Conservation (phyloP, 2,797 vertebrate genomes). For the Takifugu ocellatus region DNA sequence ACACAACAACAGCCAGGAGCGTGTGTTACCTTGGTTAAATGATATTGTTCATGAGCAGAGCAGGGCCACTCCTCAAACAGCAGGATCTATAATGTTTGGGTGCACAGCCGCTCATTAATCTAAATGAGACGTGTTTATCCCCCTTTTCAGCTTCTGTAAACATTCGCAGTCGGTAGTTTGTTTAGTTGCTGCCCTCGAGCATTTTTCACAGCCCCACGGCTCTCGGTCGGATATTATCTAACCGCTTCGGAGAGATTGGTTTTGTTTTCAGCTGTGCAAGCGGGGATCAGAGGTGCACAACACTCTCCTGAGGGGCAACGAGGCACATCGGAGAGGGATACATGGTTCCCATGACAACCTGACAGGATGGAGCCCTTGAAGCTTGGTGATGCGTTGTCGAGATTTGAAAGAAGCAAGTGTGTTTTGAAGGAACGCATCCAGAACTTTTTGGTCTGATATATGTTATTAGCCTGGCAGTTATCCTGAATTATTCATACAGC, state of each 20-base stretch:
- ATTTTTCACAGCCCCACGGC: background rate
- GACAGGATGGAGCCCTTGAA: conserved; percentile 86
- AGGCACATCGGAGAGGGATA: conserved; percentile 78
- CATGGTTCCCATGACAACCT: conserved; percentile 88
- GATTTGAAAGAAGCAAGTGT: conserved; percentile 76
- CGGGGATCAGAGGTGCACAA: conserved; percentile 70
- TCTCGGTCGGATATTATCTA: conserved; percentile 27
- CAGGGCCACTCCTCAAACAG: conserved; percentile 67
- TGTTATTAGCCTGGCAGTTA: conserved; percentile 5
- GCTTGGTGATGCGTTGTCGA: conserved; percentile 83
- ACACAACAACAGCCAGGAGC: conserved; percentile 58
- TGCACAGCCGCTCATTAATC: conserved; percentile 63
- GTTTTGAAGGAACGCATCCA: conserved; percentile 26
- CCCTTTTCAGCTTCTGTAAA: conserved; percentile 45
- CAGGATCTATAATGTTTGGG: conserved; percentile 55
- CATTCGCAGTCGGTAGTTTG: conserved; percentile 31
- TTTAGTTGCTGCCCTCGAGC: conserved; percentile 34
- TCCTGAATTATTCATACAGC: background rate
- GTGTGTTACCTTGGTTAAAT: conserved; percentile 58
- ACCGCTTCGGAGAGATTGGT: conserved; percentile 34
- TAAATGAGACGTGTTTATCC: conserved; percentile 59
- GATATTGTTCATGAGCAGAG: conserved; percentile 60
- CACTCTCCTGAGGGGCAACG: conserved; percentile 82
- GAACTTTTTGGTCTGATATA: conserved; percentile 5
- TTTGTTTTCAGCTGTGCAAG: conserved; percentile 49